A percentile compares a stretch with the other conserved stretches of the same genome.
phyloP scores from a whole-genome alignment of 2,888 invertebrate species.

The Acanthococcus lagerstroemiae region DNA sequence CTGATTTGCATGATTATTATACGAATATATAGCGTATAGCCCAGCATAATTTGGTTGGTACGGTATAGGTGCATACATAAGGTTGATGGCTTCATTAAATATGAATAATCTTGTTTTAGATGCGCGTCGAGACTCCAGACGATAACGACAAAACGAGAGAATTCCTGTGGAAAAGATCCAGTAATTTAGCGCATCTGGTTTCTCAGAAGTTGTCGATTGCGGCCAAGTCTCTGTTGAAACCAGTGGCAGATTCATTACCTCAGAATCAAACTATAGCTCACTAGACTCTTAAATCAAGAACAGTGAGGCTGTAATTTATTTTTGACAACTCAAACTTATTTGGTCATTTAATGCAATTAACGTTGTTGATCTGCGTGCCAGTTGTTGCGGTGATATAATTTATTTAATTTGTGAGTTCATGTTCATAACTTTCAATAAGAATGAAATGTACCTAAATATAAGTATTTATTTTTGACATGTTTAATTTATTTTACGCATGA shows the following conservation, averaged over 20 bases:
- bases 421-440: too few species aligned
- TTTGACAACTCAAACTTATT: too few species aligned
- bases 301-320: too few species aligned
- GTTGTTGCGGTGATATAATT: too few species aligned
- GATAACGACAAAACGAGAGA: constrained; percentile 67
- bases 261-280: constrained; percentile 16
- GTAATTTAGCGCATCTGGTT: constrained; percentile 72
- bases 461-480: too few species aligned
- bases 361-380: too few species aligned
- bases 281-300: not conserved
- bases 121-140: constrained; percentile 63
- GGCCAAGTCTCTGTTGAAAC: constrained; percentile 51
- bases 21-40: not conserved
- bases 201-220: constrained; percentile 63
- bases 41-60: not conserved
- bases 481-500: too few species aligned
- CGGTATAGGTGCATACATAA: too few species aligned
- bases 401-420: too few species aligned
- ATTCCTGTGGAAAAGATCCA: constrained; percentile 71
- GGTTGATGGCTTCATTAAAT: too few species aligned
- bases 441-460: too few species aligned
- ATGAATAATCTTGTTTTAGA: constrained; percentile 47
- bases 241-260: constrained; percentile 42
- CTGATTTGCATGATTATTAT: not conserved
- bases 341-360: too few species aligned